phyloP scores from a whole-genome alignment of 2,888 invertebrate genomes.

The Minunthozetes semirufus region DNA sequence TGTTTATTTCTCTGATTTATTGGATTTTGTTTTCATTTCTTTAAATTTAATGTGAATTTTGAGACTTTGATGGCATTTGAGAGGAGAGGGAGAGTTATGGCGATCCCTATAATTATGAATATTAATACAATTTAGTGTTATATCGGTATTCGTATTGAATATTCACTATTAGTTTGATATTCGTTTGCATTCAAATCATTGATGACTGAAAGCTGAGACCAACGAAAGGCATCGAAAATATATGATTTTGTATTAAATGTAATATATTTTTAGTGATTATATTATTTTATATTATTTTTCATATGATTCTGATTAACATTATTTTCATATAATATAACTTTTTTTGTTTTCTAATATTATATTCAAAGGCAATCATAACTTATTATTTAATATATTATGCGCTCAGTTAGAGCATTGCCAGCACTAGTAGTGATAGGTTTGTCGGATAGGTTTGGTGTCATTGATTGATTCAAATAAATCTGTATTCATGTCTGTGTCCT shows the following conservation, averaged over 20 bases:
- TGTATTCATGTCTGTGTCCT: conserved; percentile 12
- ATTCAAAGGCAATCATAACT: neutral
- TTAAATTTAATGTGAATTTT: too few relatives aligned
- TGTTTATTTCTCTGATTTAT: too few relatives aligned
- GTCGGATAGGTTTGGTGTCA: neutral
- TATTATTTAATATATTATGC: conserved; percentile 1
- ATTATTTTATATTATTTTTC: neutral
- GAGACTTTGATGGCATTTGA: too few relatives aligned
- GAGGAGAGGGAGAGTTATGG: too few relatives aligned
- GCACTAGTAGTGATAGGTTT: neutral
- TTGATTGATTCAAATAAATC: conserved; percentile 26
- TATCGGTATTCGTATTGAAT: too few relatives aligned
- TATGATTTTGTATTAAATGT: neutral
- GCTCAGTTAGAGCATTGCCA: neutral
- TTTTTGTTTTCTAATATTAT: neutral
- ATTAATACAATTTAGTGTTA: too few relatives aligned
- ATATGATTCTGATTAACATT: neutral
- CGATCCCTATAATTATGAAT: too few relatives aligned
- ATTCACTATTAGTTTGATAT: too few relatives aligned
- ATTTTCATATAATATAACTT: neutral
- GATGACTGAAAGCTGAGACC: neutral
- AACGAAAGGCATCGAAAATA: neutral
- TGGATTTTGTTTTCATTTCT: too few relatives aligned
- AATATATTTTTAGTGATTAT: neutral
- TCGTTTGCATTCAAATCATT: neutral